Percentiles rank a stretch among this genome's conserved stretches.
These are phyloP conservation scores for Sceloporus undulatus DNA, from an alignment of 2,113 vertebrate genomes.

Conservation along the genomic window DNA sequence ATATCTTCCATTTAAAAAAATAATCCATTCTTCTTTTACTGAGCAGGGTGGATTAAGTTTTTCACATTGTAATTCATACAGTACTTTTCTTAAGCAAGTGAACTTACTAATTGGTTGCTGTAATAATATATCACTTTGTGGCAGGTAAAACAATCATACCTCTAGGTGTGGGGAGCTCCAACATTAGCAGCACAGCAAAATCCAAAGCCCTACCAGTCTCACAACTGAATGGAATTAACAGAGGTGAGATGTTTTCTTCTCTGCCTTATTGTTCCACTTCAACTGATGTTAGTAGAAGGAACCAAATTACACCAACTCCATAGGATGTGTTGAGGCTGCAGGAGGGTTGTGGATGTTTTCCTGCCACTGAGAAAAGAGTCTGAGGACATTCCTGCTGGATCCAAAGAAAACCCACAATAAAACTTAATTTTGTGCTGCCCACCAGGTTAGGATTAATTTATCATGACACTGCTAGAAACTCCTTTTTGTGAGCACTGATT, in stretches of 20 bases:
- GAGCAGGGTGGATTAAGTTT: background rate
- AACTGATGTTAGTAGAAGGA: background rate
- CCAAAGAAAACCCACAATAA: no score
- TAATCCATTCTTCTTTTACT: background rate
- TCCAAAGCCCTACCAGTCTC: background rate
- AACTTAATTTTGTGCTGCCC: no score
- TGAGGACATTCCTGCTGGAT: no score
- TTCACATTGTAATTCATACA: background rate
- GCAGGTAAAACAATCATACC: background rate
- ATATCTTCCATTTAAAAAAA: background rate
- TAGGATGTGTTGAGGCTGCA: no score
- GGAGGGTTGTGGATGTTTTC: no score
- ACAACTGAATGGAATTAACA: background rate
- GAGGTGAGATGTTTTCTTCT: background rate
- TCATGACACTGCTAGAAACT: background rate
- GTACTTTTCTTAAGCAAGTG: background rate
- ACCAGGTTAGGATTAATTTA: background rate
- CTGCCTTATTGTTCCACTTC: background rate
- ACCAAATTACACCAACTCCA: no score
- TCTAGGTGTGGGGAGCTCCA: background rate
- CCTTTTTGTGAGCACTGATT: background rate
- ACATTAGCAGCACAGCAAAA: background rate
- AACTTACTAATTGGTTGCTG: background rate
- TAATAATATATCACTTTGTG: background rate
- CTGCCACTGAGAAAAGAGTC: no score